Percentiles rank a stretch among this genome's conserved stretches.
These are phyloP conservation scores for Ichneumon xanthorius DNA, from an alignment of 2,888 invertebrate genomes.

Conservation along the genomic window DNA sequence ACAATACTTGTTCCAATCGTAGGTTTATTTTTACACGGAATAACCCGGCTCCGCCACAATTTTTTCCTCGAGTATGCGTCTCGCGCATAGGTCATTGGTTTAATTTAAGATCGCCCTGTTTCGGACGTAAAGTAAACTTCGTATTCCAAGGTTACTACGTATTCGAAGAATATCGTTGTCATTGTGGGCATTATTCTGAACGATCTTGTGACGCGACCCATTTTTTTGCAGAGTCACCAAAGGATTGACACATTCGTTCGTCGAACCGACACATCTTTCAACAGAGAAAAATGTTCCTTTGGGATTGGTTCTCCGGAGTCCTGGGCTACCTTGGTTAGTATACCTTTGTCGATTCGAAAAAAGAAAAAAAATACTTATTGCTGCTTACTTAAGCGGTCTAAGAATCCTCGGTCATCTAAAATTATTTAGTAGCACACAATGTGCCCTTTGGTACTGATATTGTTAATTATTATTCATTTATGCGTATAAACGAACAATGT, in stretches of 20 bases:
- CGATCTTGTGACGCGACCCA: slow-evolving; percentile 54
- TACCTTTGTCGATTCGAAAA: not conserved
- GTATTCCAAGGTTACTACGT: slow-evolving; percentile 36
- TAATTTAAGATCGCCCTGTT: slow-evolving; percentile 47
- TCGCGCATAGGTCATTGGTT: slow-evolving; percentile 21
- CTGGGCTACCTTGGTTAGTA: slow-evolving; percentile 96
- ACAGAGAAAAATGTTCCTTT: slow-evolving; percentile 92
- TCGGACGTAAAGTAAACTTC: not conserved
- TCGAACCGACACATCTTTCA: slow-evolving; percentile 60
- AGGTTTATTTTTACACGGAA: slow-evolving; percentile 8
- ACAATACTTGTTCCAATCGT: not conserved
- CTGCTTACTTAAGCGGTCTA: too few species aligned
- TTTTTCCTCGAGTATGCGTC: slow-evolving; percentile 14
- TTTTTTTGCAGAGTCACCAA: slow-evolving; percentile 83
- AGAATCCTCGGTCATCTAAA: too few species aligned
- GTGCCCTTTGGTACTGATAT: not conserved
- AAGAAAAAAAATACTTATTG: not conserved
- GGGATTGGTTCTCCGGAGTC: slow-evolving; percentile 98
- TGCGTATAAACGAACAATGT: not conserved
- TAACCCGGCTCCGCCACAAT: not conserved
- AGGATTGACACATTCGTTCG: slow-evolving; percentile 68
- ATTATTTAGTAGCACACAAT: not conserved
- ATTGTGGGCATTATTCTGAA: slow-evolving; percentile 12
- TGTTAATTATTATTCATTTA: not conserved
- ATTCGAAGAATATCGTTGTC: slow-evolving; percentile 45